phyloP scores from a whole-genome alignment of 1,140 invertebrate genomes.

The Leucophenga varia region DNA sequence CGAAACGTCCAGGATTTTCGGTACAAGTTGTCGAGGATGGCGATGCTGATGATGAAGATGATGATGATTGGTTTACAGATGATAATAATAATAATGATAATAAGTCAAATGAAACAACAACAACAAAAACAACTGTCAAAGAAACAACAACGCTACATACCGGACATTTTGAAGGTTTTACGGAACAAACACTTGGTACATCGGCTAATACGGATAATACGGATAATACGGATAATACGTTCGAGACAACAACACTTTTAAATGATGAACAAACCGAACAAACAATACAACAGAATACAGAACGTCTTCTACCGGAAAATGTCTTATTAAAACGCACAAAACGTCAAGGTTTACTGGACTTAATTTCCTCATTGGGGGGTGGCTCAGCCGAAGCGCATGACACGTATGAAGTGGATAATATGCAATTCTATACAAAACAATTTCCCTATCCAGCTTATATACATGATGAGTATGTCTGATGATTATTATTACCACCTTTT shows the following conservation, averaged over 20 bases:
- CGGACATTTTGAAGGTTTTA: too few relatives aligned
- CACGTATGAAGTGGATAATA: conserved; percentile 49
- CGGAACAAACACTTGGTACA: too few relatives aligned
- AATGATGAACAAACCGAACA: too few relatives aligned
- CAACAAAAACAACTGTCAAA: not conserved
- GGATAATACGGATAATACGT: too few relatives aligned
- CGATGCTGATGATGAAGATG: conserved; percentile 25
- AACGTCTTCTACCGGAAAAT: conserved; percentile 8
- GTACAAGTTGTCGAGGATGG: conserved; percentile 19
- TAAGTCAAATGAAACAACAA: not conserved
- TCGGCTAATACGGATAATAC: too few relatives aligned
- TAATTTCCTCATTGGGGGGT: conserved; percentile 23
- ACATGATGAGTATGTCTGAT: conserved; percentile 62
- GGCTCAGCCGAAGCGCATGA: conserved; percentile 2
- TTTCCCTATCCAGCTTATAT: conserved; percentile 69
- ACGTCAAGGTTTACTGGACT: conserved; percentile 38
- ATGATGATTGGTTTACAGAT: conserved; percentile 22
- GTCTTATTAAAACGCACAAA: conserved; percentile 20
- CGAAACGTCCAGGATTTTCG: conserved; percentile 17
- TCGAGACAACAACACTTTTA: too few relatives aligned
- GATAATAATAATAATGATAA: not conserved
- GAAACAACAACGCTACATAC: not conserved
- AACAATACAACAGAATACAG: too few relatives aligned
- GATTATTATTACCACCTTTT: too few relatives aligned
- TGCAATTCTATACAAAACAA: conserved; percentile 65